Evolutionary conservation across 2,888 invertebrate genomes (phyloP), one percentile per base, ranked within the genome.

Genomic region (Melinaea marsaeus): DNA sequence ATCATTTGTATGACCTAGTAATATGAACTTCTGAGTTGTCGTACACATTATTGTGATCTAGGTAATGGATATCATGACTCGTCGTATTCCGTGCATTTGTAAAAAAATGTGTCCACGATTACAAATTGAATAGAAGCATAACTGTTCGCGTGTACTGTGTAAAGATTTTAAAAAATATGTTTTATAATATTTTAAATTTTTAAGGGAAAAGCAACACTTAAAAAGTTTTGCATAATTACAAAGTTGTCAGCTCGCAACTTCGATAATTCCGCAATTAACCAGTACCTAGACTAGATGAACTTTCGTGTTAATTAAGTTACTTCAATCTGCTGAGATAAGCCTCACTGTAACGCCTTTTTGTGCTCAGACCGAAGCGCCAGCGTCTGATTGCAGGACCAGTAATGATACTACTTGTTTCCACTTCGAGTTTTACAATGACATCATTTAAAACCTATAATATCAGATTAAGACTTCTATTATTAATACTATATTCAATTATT

Each of bases 261-360:
- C 74, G 75, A 81, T 81, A 81, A 84, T 83, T 81, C 83, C 79
- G 78, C 78, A 78, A 81, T 81, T 80, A 81, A 79, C 78, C 76
- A 78, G 74, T 76, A 73, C 69, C 65, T 72, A 65, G 68, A 70
- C 64, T 69, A 67, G 71, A 71, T 74, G 72, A 74, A 72, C 76
- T 75, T 75, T 74, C 73, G 75, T 76, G 75, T 78, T 80, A 84
- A 85, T 83, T 81, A 81, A 77, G 72, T 74, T 74, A 75, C 63
- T 71, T 74, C 62, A 69, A 67, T 63, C 63, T 64, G 63, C 57
- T 67, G 63, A 68, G 62, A 69, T 70, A 70, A 66, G 68, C 66
- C 46, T 58, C 56, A 13, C 37, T 58, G 61, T 46, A 61, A 58
- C 33, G 60, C 57, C 63, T 62, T 48, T 62, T 55, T 64, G 61